These are phyloP conservation scores for Amblyjoppa proteus DNA, from an alignment of 2,888 invertebrate species.

Conservation along the genomic window DNA sequence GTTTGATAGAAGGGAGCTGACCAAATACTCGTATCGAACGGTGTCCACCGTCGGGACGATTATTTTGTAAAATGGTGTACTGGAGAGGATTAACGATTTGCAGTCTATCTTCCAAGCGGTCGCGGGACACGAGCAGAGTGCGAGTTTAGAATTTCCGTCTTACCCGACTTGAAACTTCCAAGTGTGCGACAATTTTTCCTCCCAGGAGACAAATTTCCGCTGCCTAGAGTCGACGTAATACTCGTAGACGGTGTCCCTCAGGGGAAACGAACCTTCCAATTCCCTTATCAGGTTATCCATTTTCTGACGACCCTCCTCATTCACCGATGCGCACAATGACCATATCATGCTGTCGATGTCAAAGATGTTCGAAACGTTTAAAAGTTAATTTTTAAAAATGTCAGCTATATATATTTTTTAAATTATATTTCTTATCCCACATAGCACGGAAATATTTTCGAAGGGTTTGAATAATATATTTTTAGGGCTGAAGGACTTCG, in stretches of 20 bases:
- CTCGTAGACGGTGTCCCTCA: constrained; percentile 95
- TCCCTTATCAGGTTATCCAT: constrained; percentile 93
- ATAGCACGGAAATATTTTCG: background rate
- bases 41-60: constrained; percentile 96
- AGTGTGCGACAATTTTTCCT: constrained; percentile 90
- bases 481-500: too few relatives aligned
- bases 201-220: constrained; percentile 91
- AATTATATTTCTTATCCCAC: too few relatives aligned
- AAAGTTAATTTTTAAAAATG: background rate
- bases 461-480: too few relatives aligned
- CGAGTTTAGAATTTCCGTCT: constrained; percentile 66
- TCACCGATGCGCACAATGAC: constrained; percentile 93
- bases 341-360: constrained; percentile 89
- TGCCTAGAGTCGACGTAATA: constrained; percentile 93
- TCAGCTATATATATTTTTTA: too few relatives aligned
- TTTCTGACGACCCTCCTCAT: constrained; percentile 91
- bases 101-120: too few relatives aligned
- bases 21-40: constrained; percentile 92
- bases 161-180: constrained; percentile 91
- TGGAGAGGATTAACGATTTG: constrained; percentile 77
- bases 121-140: background rate
- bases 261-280: constrained; percentile 92
- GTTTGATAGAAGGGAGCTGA: constrained; percentile 88
- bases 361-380: constrained; percentile 66
- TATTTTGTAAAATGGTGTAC: constrained; percentile 93